Conservation (phyloP, 1,140 invertebrate species). For the Lasaia peninsularis region DNA sequence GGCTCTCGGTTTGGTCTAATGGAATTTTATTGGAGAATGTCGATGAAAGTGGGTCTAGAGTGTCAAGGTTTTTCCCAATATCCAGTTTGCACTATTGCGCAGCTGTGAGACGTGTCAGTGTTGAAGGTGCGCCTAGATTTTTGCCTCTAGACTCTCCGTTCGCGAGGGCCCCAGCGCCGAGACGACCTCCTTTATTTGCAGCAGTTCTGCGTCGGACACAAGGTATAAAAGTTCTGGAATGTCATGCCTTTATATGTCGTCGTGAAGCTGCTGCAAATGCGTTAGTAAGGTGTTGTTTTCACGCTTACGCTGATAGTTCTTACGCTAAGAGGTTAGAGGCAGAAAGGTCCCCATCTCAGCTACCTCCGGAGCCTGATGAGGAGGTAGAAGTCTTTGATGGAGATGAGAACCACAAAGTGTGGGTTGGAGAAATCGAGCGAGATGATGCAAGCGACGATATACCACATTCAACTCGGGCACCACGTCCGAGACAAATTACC, state of each 20-base stretch:
- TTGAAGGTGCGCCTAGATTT: constrained; percentile 89
- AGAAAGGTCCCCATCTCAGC: constrained; percentile 57
- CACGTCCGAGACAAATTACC: constrained; percentile 87
- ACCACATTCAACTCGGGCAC: constrained; percentile 86
- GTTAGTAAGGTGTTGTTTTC: constrained; percentile 95
- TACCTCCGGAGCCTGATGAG: constrained; percentile 82
- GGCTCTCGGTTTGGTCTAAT: constrained; percentile 98
- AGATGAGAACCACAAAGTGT: constrained; percentile 96
- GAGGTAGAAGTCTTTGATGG: constrained; percentile 90
- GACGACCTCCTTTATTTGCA: constrained; percentile 97
- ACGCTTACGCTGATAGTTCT: constrained; percentile 95
- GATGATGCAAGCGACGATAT: constrained; percentile 86
- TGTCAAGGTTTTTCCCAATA: constrained; percentile 98
- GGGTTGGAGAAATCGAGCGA: constrained; percentile 88
- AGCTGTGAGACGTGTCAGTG: constrained; percentile 91
- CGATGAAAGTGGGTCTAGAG: constrained; percentile 95
- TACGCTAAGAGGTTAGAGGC: constrained; percentile 90
- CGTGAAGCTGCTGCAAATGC: constrained; percentile 96
- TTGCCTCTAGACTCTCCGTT: constrained; percentile 97
- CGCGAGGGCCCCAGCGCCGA: constrained; percentile 89
- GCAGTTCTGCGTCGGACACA: constrained; percentile 96
- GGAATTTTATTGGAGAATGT: constrained; percentile 97
- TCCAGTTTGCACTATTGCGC: constrained; percentile 98
- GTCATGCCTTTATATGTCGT: constrained; percentile 99
- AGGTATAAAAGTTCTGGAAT: constrained; percentile 99